phyloP scores from a whole-genome alignment of 2,113 vertebrate genomes.

The Mastomys natalensis region DNA sequence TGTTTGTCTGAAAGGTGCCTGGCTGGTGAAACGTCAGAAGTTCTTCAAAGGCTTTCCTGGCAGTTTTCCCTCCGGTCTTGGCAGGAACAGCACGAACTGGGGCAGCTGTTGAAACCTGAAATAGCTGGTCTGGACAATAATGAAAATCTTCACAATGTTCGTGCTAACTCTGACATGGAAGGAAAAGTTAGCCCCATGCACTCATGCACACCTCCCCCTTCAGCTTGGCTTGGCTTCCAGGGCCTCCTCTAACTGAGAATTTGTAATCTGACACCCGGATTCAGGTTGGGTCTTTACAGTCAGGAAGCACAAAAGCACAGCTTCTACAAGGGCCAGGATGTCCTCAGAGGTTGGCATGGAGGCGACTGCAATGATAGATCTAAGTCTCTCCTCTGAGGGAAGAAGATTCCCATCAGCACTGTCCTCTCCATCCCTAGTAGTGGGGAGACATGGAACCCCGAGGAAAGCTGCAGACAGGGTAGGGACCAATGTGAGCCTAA shows the following conservation, averaged over 20 bases:
- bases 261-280: not conserved
- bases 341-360: not conserved
- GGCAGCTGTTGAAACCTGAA: constrained; percentile 59
- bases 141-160: not conserved
- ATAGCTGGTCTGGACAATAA: not conserved
- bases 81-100: not conserved
- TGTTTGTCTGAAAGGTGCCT: constrained; percentile 17
- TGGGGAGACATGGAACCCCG: not conserved
- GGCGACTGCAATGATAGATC: not conserved
- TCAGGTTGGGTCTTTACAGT: not conserved
- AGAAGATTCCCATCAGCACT: not conserved
- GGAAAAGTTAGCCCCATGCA: not conserved
- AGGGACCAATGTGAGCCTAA: not conserved
- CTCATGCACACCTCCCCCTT: too few relatives aligned
- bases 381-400: rapidly evolving
- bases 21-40: constrained; percentile 35
- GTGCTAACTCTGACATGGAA: not conserved
- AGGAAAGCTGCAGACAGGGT: constrained; percentile 5
- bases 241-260: not conserved
- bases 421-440: not conserved
- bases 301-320: not conserved
- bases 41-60: constrained; percentile 49
- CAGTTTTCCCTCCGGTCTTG: constrained; percentile 41
- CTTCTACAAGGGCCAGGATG: rapidly evolving
- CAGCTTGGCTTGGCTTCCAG: not conserved